Base-by-base conservation (phyloP, 2,113 vertebrate genomes). In the Crotophaga sulcirostris region DNA sequence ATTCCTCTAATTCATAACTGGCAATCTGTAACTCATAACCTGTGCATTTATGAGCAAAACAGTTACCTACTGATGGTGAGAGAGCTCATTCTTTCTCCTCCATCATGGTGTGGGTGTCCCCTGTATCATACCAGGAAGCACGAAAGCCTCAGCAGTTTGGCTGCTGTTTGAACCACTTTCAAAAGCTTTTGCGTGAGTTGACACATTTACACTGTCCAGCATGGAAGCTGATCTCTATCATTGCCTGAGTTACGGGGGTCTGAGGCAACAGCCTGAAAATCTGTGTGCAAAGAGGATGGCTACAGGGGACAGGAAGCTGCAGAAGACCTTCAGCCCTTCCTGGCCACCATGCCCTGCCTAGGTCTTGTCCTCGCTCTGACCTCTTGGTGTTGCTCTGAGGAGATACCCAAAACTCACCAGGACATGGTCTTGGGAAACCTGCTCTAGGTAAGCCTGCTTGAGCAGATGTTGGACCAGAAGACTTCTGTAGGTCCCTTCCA, bases 61-160 rank as follows among this genome's bases (percentile, higher is more conserved):
- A 19, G 51, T 75, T 58, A 70, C 11, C 11, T 40, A n/a, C 13
- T 0, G 7, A 7, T 0, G 8, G 33, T 11, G 34, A 31, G 59
- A 68, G 8, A n/a, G 33, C 33, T 87, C 7, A 16, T 55, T 4
- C 13, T 58, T 70, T 34, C 59, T 88, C 31, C 31, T 62, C 7
- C 29, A 1, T 85, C 31, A 10, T 0, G 16, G 3, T 74, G 23
- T 0, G 2, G 2, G 34, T 10, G 3, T 56, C 45, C 16, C 13
- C 14, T 17, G 2, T 52, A 15, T 10, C 34, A 10, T 15, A 33
- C 6, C 1, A 7, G 55, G 60, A 81, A 73, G 58, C 63, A 55
- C 10, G 31, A 77, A 68, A 7, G 12, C 33, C 25, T 84, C 58
- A 74, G 17, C 59, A 77, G 34, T 59, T 15, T 33, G 73, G 34